Base-by-base conservation (phyloP, 1,140 invertebrate species). In the Popillia japonica region DNA sequence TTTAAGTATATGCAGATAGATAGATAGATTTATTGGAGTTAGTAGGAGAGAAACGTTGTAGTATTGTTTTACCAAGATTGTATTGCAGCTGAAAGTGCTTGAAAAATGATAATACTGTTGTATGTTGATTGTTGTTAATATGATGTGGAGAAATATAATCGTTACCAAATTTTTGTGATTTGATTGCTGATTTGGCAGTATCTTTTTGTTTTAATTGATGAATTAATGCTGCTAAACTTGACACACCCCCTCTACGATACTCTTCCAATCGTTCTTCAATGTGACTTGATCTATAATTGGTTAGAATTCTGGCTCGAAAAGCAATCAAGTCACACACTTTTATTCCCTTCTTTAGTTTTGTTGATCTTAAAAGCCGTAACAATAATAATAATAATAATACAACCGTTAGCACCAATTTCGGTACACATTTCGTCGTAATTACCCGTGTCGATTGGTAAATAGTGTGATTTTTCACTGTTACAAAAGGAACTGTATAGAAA, bases 151-250 rank as follows among this genome's bases (percentile, higher is more conserved):
- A 68, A 68, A 68, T 68, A 68, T 68, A 68, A 68, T 14, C 22
- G 61, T 68, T 68, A 68, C 11, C 2, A 68, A 34, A 68, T 68
- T 2, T 68, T 68, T 68, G 61, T 68, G 61, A 68, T 68, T 68
- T 68, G 61, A 68, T 68, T 68, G 61, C 61, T 68, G 22, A 68
- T 68, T 68, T 68, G 61, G 61, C 61, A 68, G 61, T 68, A 68
- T 27, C 20, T 68, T 48, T 48, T 48, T 34, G n/a, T n/a, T n/a
- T n/a, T n/a, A n/a, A n/a, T n/a, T n/a, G n/a, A n/a, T n/a, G 10
- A 10, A 48, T n/a, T 0, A 48, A 48, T 48, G 44, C 44, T 48
- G 44, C 44, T 48, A 10, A n/a, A 48, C 11, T 48, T 48, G 11
- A 48, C 44, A n/a, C 11, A 48, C 10, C 11, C 4, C 14, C 48